Evolutionary conservation across 2,797 vertebrate species (phyloP), one percentile per base, ranked within the genome.

Genomic region (Sandelia bainsii): DNA sequence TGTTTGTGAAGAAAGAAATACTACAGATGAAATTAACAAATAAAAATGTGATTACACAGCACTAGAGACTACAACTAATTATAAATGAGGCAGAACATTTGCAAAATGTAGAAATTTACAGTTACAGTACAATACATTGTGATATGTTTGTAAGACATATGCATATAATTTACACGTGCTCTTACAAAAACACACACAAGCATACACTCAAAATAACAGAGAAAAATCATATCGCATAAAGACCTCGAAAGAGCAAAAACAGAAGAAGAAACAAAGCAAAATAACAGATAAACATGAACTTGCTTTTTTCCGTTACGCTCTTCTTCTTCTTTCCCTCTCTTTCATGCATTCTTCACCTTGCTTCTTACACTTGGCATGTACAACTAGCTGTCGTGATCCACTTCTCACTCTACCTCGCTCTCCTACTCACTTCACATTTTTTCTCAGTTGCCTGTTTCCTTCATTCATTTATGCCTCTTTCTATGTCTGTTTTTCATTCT

Each of bases 361-460:
- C 85, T 85, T 75, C 81, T 79, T 65, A 70, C 81, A 79, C 75
- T 77, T 84, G 87, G 69, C 84, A 77, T 78, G 75, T 79, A 75
- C 69, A 68, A 79, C 81, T 92, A 94, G 90, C 92, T 92, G 89
- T 87, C 79, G 51, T 79, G 57, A 72, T 72, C 82, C 87, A n/a
- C 74, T 42, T 69, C 72, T 70, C 63, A 3, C 44, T 34, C 56
- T 45, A 59, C 22, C 25, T 50, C 59, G n/a, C 25, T 46, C 58
- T 66, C 49, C 57, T 29, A 4, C 49, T 50, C 50, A 37, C 32
- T 42, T 57, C 52, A 29, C 16, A 5, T 50, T 12, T 5, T 49
- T 69, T 20, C 68, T 37, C 57, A 49, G 37, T 67, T 61, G 22
- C 74, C 27, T 8, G 5, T 37, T 42, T 25, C 50, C 14, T 64